Conservation (phyloP, 2,797 vertebrate species). For the Peromyscus nudipes region DNA sequence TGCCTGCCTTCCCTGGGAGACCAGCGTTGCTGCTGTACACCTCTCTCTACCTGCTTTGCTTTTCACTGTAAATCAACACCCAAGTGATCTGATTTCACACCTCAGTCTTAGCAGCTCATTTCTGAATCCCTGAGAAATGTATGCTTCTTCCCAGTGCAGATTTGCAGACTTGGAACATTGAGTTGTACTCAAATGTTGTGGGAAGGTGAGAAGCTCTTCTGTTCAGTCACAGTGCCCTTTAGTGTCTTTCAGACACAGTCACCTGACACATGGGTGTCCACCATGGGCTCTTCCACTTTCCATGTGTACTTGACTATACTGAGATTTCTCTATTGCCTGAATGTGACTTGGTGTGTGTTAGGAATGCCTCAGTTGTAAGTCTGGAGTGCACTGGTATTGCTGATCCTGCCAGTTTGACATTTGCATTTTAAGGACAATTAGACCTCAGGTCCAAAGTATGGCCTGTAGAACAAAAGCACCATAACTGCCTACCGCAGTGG, state of each 20-base stretch:
- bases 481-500: neutral
- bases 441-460: neutral
- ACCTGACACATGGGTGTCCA: neutral
- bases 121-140: neutral
- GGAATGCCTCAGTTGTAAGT: slow-evolving; percentile 18
- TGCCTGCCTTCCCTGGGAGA: neutral
- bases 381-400: neutral
- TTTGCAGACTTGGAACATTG: neutral
- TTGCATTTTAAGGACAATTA: neutral
- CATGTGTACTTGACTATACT: neutral
- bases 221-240: neutral
- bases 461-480: neutral
- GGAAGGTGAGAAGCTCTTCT: neutral
- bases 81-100: neutral
- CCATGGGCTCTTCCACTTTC: neutral
- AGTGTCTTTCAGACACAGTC: neutral
- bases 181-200: neutral
- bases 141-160: neutral
- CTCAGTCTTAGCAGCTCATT: neutral
- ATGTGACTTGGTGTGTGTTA: neutral
- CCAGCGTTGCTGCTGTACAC: neutral
- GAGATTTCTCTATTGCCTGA: neutral
- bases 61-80: slow-evolving; percentile 24
- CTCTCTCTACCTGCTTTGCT: slow-evolving; percentile 4
- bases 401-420: neutral